Percentiles rank a stretch among this genome's conserved stretches.
These are phyloP conservation scores for Cardiocondyla obscurior DNA, from an alignment of 1,140 invertebrate species.

Conservation along the genomic window DNA sequence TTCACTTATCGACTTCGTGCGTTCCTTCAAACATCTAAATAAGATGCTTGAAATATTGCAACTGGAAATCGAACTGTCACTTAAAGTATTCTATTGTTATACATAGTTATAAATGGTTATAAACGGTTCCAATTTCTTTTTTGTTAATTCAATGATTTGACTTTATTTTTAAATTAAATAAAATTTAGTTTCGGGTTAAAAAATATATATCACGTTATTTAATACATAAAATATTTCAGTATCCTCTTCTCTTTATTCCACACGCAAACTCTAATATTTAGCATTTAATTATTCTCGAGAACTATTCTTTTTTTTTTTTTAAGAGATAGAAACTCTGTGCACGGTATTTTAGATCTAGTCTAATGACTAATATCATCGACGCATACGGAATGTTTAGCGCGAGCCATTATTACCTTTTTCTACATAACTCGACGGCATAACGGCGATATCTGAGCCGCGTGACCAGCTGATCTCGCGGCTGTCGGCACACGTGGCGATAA, in stretches of 20 bases:
- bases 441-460: constrained; percentile 17
- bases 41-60: no score
- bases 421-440: constrained; percentile 20
- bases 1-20: neutral
- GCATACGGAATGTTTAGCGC: neutral
- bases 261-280: neutral
- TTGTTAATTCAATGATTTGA: no score
- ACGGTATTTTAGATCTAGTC: neutral
- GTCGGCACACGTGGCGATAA: constrained; percentile 37
- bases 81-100: no score
- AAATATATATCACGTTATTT: neutral
- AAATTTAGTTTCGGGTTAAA: no score
- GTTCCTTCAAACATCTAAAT: no score
- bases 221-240: neutral
- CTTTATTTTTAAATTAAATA: no score
- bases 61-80: no score
- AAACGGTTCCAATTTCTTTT: no score
- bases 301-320: neutral
- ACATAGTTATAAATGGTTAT: no score
- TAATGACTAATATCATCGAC: neutral
- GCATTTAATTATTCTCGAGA: neutral
- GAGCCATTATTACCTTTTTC: constrained; percentile 24
- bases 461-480: constrained; percentile 19
- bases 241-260: neutral
- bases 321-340: neutral